Base-by-base conservation (phyloP, 1,140 invertebrate species). In the Neodiprion lecontei region DNA sequence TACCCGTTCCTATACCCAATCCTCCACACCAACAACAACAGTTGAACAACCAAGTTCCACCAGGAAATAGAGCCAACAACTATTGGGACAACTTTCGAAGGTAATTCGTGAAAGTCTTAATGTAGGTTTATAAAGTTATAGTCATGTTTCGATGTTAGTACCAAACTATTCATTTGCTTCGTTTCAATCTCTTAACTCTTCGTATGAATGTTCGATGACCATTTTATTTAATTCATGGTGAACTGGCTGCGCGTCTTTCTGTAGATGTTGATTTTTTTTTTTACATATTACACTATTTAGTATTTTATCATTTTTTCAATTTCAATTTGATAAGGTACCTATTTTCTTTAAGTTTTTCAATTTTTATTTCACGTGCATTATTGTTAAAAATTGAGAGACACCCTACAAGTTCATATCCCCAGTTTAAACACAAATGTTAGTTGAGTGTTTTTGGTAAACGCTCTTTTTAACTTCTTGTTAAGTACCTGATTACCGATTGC, bases 41-140 rank as follows among this genome's bases (percentile, higher is more conserved):
- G 11, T 86, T 96, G 14, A 96, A 96, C 86, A 96, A 96, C 87
- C 95, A 96, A 90, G 95, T 96, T 74, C 93, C 95, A 65, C 95
- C 95, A 12, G 95, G 95, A 28, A 96, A 95, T 85, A 89, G 95
- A 75, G 95, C 95, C 67, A 97, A 96, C 85, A 96, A 96, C 88
- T 96, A 96, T 87, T 96, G 95, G 95, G 96, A 97, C 82, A 96
- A 96, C 89, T 96, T 97, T 84, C 88, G 94, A 89, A 95, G 94
- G 94, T 95, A 92, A 91, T 82, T 71, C n/a, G 53, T 14, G 53
- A 61, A 61, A 61, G 11, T 61, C 3, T 14, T 61, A 4, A 61
- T 9, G 53, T 17, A 61, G 53, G 53, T 61, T 61, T 61, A 61
- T 61, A 7, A 9, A 61, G 28, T 40, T 4, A 14, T 61, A 61